Conservation (phyloP, 2,888 invertebrate species). For the Apotomis capreana region DNA sequence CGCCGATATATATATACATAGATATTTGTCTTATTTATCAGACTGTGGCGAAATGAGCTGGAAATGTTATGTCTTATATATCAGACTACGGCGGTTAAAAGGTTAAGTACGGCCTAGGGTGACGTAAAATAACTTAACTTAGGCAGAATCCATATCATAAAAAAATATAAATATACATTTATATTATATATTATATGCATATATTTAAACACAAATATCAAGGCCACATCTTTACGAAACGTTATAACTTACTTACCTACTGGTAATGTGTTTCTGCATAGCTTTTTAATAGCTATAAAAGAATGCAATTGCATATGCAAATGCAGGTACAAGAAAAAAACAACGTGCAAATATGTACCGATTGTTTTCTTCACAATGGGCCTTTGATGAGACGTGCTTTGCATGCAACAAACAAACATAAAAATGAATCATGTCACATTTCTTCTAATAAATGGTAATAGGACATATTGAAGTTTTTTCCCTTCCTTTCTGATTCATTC, state of each 20-base stretch:
- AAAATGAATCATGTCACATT: slow-evolving; percentile 19
- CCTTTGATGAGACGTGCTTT: slow-evolving; percentile 56
- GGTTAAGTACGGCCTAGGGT: too few species aligned
- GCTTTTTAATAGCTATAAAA: slow-evolving; percentile 11
- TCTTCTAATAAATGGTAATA: not conserved
- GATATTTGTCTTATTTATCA: too few species aligned
- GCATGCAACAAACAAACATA: slow-evolving; percentile 49
- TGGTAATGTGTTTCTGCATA: not conserved
- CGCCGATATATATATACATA: too few species aligned
- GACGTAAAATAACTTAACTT: too few species aligned
- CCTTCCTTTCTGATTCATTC: not conserved
- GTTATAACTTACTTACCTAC: not conserved
- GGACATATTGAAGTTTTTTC: not conserved
- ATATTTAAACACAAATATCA: not conserved
- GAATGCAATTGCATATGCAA: slow-evolving; percentile 27
- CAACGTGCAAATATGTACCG: slow-evolving; percentile 69
- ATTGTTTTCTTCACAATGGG: slow-evolving; percentile 70
- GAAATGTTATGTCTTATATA: too few species aligned
- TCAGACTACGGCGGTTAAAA: too few species aligned
- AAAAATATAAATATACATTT: too few species aligned
- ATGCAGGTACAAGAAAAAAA: slow-evolving; percentile 51
- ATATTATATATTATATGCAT: too few species aligned
- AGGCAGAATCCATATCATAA: too few species aligned
- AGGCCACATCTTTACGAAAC: not conserved
- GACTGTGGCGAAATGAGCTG: too few species aligned